phyloP scores from a whole-genome alignment of 2,888 invertebrate genomes.

The Galeruca laticollis region DNA sequence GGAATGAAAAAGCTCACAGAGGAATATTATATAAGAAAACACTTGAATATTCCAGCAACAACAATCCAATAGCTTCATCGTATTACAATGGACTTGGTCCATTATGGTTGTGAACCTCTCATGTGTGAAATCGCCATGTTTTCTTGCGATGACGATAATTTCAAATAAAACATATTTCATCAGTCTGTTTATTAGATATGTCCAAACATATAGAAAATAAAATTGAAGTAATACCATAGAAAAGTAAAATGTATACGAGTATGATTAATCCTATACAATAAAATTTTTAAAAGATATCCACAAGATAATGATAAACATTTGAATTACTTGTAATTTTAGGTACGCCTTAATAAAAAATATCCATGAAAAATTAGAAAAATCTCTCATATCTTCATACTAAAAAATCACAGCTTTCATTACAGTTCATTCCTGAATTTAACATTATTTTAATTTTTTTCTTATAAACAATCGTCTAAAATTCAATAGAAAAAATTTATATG shows the following conservation, averaged over 20 bases:
- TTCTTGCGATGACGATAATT: too few species aligned
- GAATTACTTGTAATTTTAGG: slow-evolving; percentile 36
- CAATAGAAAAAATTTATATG: slow-evolving; percentile 45
- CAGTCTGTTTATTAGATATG: slow-evolving; percentile 66
- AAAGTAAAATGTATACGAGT: slow-evolving; percentile 48
- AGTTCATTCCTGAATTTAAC: slow-evolving; percentile 56
- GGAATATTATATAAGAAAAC: too few species aligned
- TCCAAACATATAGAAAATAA: slow-evolving; percentile 62
- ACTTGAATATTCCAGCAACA: too few species aligned
- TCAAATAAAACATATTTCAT: slow-evolving; percentile 40
- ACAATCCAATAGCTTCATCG: too few species aligned
- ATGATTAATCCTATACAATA: slow-evolving; percentile 43
- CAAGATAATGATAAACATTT: slow-evolving; percentile 41
- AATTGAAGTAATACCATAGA: slow-evolving; percentile 49
- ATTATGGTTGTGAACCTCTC: too few species aligned
- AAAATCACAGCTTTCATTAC: slow-evolving; percentile 62
- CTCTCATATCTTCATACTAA: slow-evolving; percentile 49
- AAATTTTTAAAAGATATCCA: slow-evolving; percentile 38
- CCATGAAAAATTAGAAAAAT: slow-evolving; percentile 51
- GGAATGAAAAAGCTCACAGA: too few species aligned
- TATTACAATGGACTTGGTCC: too few species aligned
- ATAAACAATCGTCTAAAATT: slow-evolving; percentile 48
- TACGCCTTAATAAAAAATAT: slow-evolving; percentile 44
- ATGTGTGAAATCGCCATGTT: too few species aligned
- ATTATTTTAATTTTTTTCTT: slow-evolving; percentile 44